Evolutionary conservation across 2,113 vertebrate species (phyloP).

Genomic region (Tachysurus vachellii): DNA sequence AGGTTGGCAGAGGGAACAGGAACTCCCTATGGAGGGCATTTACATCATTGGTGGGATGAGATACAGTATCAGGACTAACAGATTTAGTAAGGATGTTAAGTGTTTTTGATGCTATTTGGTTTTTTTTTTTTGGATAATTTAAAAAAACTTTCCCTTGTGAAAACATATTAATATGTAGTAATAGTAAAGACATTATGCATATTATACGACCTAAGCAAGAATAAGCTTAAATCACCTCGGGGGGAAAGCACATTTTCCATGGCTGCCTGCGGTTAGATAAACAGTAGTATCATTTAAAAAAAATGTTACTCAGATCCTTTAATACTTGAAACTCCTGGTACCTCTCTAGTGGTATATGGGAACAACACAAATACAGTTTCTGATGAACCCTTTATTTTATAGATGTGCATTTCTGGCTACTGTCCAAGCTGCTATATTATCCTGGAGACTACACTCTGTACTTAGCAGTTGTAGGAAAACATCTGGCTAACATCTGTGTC

Average conservation of each 20-base stretch:
- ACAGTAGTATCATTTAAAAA: slow-evolving; percentile 5
- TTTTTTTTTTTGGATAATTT: neutral
- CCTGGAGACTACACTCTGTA: slow-evolving; percentile 6
- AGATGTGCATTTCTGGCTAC: slow-evolving; percentile 10
- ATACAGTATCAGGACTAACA: slow-evolving; percentile 36
- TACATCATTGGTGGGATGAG: slow-evolving; percentile 36
- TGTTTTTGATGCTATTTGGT: slow-evolving; percentile 13
- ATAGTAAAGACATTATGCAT: neutral
- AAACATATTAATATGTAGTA: neutral
- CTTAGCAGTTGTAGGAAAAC: slow-evolving; percentile 40
- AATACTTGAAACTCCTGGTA: neutral
- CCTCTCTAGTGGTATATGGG: neutral
- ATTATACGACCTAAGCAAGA: neutral
- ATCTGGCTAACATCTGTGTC: slow-evolving; percentile 50
- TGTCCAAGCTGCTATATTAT: slow-evolving; percentile 25
- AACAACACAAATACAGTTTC: slow-evolving; percentile 12
- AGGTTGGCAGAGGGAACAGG: slow-evolving; percentile 63
- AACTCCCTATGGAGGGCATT: slow-evolving; percentile 64
- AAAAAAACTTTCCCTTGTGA: slow-evolving; percentile 23
- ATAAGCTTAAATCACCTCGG: slow-evolving; percentile 39
- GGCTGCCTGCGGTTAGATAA: neutral
- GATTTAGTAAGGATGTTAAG: slow-evolving; percentile 37
- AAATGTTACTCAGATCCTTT: neutral
- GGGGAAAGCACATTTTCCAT: slow-evolving; percentile 36
- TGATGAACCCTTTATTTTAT: neutral